phyloP scores from a whole-genome alignment of 2,113 vertebrate genomes.

The Sebastes schlegelii region DNA sequence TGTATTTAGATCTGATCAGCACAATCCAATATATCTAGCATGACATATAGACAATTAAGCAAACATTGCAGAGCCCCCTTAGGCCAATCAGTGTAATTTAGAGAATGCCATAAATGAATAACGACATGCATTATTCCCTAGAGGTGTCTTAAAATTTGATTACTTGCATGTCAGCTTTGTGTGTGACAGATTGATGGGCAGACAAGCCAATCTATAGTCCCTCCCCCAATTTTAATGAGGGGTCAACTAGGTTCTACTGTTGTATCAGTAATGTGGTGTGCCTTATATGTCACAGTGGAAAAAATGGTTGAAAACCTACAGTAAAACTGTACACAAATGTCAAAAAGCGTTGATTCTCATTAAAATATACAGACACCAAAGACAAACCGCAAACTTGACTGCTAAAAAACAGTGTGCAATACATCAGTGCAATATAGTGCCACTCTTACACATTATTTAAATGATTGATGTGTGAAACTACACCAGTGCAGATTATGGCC shows the following conservation, averaged over 20 bases:
- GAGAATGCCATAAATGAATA: constrained; percentile 17
- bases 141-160: constrained; percentile 39
- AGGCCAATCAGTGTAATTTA: constrained; percentile 32
- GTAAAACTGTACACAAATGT: background rate
- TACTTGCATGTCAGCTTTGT: constrained; percentile 8
- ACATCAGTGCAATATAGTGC: background rate
- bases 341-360: background rate
- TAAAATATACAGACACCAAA: background rate
- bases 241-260: background rate
- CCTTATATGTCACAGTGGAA: background rate
- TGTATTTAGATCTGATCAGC: background rate
- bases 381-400: background rate
- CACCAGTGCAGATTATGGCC: background rate
- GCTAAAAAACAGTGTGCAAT: background rate
- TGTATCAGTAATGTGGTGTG: background rate
- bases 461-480: constrained; percentile 1
- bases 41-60: background rate
- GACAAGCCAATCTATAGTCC: background rate
- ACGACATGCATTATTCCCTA: constrained; percentile 18
- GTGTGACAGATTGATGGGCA: constrained; percentile 24
- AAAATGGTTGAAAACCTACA: background rate
- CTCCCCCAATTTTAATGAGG: background rate
- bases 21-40: constrained; percentile 3
- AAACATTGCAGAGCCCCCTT: background rate
- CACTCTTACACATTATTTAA: background rate